Evolutionary conservation across 2,888 invertebrate genomes (phyloP).

Genomic region (Invenusta paracnida): DNA sequence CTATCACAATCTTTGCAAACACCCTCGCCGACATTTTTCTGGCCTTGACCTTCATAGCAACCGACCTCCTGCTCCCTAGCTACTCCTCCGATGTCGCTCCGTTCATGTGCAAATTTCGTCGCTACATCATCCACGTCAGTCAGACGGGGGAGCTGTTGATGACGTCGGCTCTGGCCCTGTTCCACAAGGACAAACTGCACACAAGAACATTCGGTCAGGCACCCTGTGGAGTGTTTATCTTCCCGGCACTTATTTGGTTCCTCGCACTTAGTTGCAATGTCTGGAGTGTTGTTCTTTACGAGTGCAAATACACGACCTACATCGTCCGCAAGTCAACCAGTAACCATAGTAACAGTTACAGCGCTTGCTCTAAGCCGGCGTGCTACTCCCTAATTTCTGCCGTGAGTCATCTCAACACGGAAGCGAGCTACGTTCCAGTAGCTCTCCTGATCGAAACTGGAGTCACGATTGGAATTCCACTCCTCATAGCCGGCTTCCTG

Average conservation of each 20-base stretch:
- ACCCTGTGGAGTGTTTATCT: conserved; percentile 36
- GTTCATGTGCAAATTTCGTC: conserved; percentile 4
- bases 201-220: neutral
- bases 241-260: conserved; percentile 24
- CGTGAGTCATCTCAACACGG: neutral
- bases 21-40: neutral
- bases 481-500: neutral
- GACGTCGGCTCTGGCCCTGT: neutral
- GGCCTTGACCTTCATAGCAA: neutral
- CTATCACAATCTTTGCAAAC: neutral
- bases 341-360: neutral
- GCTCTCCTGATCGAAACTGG: neutral
- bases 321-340: too few relatives aligned
- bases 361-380: neutral
- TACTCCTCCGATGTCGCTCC: neutral
- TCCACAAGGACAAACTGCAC: neutral
- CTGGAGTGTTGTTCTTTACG: conserved; percentile 32
- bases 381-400: neutral
- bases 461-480: neutral
- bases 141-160: neutral
- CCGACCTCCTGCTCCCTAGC: neutral
- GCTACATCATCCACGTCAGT: neutral
- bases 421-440: neutral
- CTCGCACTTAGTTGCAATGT: conserved; percentile 17
- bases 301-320: conserved; percentile 7